These are phyloP conservation scores for Isichthys henryi DNA, from an alignment of 2,113 vertebrate species.

Conservation along the genomic window DNA sequence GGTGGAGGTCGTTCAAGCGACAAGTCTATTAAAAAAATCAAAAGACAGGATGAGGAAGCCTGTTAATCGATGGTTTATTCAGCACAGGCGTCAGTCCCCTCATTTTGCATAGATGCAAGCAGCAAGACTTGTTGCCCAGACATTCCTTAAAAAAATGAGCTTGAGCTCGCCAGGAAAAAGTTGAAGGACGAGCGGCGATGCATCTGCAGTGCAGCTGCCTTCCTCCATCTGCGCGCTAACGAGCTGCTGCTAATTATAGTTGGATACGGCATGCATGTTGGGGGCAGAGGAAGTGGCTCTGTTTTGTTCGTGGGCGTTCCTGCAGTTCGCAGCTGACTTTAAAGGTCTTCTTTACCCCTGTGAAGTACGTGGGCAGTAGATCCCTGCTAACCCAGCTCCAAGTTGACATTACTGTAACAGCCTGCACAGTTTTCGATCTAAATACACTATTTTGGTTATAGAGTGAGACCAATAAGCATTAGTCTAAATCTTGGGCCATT, in stretches of 20 bases:
- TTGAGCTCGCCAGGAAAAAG: background rate
- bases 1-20: background rate
- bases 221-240: background rate
- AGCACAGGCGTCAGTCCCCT: background rate
- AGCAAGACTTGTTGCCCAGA: background rate
- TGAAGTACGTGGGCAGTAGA: background rate
- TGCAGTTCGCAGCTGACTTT: background rate
- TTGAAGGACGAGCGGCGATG: background rate
- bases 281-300: background rate
- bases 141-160: background rate
- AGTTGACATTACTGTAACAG: background rate
- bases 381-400: background rate
- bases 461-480: background rate
- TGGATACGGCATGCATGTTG: background rate
- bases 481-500: background rate
- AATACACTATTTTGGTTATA: background rate
- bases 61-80: background rate
- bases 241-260: background rate
- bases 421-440: background rate
- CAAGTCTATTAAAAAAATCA: background rate
- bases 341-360: slow-evolving; percentile 2
- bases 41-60: background rate
- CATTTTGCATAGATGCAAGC: background rate
- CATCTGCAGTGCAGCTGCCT: background rate
- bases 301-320: background rate